Evolutionary conservation across 2,888 invertebrate species (phyloP).

Genomic region (Crossocerus cetratus): DNA sequence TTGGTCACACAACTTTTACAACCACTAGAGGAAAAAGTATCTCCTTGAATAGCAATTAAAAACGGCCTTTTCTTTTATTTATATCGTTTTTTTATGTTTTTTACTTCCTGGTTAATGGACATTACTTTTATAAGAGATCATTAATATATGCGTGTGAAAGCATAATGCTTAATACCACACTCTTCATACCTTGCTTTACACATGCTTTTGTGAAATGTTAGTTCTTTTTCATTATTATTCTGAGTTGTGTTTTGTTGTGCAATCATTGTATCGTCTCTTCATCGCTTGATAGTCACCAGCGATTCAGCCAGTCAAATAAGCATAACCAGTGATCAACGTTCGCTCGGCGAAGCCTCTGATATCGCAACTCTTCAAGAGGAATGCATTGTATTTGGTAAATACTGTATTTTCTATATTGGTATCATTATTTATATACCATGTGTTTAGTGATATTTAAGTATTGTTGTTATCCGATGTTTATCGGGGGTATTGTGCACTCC

Average conservation of each 20-base stretch:
- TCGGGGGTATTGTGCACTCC: slow-evolving; percentile 6
- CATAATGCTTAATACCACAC: slow-evolving; percentile 48
- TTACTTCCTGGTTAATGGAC: slow-evolving; percentile 26
- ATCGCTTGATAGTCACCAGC: slow-evolving; percentile 76
- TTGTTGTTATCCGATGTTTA: slow-evolving; percentile 39
- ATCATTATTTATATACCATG: slow-evolving; percentile 32
- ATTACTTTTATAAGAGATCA: slow-evolving; percentile 34
- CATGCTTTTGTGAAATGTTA: slow-evolving; percentile 65
- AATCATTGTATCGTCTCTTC: slow-evolving; percentile 72
- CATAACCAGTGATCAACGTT: slow-evolving; percentile 76
- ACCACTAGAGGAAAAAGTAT: neutral
- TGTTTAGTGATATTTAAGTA: slow-evolving; percentile 28
- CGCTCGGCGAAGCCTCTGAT: slow-evolving; percentile 75
- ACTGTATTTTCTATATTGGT: slow-evolving; percentile 57
- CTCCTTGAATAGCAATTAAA: slow-evolving; percentile 19
- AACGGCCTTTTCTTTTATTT: slow-evolving; percentile 18
- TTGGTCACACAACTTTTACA: slow-evolving; percentile 24
- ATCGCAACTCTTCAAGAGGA: slow-evolving; percentile 76
- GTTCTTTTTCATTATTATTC: slow-evolving; percentile 57
- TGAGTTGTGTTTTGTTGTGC: slow-evolving; percentile 71
- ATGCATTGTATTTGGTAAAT: slow-evolving; percentile 75
- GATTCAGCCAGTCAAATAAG: slow-evolving; percentile 77
- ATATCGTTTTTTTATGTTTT: slow-evolving; percentile 32
- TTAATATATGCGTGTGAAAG: slow-evolving; percentile 38
- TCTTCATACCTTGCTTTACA: slow-evolving; percentile 63